Conservation (phyloP, 2,113 vertebrate species). For the Platichthys flesus region DNA sequence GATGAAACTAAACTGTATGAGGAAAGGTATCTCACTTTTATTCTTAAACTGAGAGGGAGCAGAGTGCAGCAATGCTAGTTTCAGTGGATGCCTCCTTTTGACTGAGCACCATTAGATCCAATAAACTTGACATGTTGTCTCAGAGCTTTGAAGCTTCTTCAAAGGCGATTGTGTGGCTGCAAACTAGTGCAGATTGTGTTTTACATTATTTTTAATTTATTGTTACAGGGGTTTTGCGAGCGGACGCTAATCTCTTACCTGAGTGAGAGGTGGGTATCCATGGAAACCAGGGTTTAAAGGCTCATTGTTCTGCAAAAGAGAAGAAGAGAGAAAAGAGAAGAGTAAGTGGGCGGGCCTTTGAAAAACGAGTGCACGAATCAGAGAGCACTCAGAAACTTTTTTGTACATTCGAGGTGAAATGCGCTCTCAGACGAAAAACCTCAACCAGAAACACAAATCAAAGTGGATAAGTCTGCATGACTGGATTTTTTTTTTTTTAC, state of each 20-base stretch:
- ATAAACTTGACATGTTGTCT: background rate
- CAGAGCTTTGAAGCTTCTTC: background rate
- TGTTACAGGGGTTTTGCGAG: constrained; percentile 31
- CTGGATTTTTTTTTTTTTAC: background rate
- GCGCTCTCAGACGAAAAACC: background rate
- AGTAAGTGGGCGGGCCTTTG: constrained; percentile 49
- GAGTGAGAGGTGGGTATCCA: constrained; percentile 81
- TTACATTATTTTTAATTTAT: constrained; percentile 6
- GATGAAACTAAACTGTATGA: background rate
- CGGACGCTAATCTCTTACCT: constrained; percentile 75
- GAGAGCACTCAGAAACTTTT: constrained; percentile 27
- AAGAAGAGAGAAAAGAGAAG: constrained; percentile 59
- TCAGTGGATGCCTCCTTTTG: background rate
- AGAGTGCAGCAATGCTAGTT: background rate
- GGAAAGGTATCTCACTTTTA: background rate
- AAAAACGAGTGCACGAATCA: constrained; percentile 34
- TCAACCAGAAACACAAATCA: background rate
- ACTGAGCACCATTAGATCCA: background rate
- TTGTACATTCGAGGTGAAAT: constrained; percentile 13
- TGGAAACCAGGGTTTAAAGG: constrained; percentile 83
- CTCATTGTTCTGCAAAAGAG: constrained; percentile 83
- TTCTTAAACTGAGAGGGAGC: background rate
- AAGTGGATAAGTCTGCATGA: background rate
- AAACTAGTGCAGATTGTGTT: constrained; percentile 10
- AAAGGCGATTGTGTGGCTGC: background rate